These are phyloP conservation scores for Anas platyrhynchos DNA, from an alignment of 2,113 vertebrate species.

Conservation along the genomic window DNA sequence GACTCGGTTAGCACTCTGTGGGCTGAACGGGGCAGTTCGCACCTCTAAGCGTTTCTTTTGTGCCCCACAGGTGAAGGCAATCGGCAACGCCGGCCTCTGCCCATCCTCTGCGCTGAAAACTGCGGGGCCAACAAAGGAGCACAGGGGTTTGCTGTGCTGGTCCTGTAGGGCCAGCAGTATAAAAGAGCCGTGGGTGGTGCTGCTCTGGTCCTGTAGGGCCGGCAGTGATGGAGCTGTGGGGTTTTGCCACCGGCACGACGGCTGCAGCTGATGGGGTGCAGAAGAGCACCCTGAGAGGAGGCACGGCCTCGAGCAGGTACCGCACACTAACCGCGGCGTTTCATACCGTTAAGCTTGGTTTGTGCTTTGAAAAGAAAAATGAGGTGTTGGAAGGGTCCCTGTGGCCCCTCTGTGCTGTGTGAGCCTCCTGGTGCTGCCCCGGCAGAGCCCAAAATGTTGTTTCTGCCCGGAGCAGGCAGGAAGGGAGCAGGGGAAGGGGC, in stretches of 20 bases:
- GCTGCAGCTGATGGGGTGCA: no score
- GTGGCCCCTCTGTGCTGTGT: no score
- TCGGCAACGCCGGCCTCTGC: background rate
- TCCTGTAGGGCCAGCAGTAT: no score
- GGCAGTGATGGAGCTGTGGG: background rate
- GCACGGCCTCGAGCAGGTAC: rapidly evolving
- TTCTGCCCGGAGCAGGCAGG: background rate
- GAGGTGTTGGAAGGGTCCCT: background rate
- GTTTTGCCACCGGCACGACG: no score
- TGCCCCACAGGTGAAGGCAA: background rate
- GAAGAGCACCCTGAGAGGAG: background rate
- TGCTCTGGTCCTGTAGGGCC: no score
- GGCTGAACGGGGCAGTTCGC: rapidly evolving
- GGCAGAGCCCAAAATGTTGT: background rate
- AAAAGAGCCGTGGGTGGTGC: no score
- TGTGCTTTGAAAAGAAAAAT: background rate
- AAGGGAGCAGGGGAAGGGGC: background rate
- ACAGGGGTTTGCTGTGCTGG: no score
- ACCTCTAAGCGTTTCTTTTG: rapidly evolving
- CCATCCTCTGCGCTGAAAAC: no score
- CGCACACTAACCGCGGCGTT: rapidly evolving
- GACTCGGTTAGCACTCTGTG: rapidly evolving
- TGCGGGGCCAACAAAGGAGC: background rate
- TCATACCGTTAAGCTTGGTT: rapidly evolving
- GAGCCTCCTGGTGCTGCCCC: background rate